A percentile compares a stretch with the other conserved stretches of the same genome.
Conservation (phyloP, 2,797 vertebrate genomes). For the Perodicticus potto region DNA sequence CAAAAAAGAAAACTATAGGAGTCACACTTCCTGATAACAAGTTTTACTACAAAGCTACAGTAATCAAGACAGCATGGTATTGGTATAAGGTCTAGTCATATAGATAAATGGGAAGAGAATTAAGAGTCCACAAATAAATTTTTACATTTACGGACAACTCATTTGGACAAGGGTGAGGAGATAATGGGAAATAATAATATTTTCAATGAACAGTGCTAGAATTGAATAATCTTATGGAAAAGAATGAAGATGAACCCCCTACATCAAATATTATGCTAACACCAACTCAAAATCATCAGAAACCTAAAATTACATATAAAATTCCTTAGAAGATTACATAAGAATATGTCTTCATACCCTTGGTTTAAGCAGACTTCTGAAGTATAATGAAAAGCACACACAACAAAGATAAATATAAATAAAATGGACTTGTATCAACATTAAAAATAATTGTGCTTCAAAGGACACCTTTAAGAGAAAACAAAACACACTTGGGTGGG, state of each 20-base stretch:
- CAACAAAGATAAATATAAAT: constrained; percentile 21
- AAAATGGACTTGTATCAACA: no score
- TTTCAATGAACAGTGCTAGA: neutral
- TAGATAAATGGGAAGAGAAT: neutral
- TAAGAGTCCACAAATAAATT: neutral
- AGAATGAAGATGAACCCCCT: neutral
- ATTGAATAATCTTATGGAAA: neutral
- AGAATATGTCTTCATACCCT: neutral
- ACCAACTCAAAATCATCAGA: neutral
- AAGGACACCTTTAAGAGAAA: neutral
- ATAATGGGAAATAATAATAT: neutral
- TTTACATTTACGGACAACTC: neutral
- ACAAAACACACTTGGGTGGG: neutral
- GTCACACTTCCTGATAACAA: neutral
- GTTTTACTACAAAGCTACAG: neutral
- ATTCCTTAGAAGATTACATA: neutral
- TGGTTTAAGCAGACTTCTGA: neutral
- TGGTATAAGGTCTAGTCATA: neutral
- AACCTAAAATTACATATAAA: neutral
- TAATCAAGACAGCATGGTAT: neutral
- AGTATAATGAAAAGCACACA: neutral
- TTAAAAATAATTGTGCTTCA: no score
- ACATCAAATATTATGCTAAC: neutral
- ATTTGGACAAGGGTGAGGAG: neutral
- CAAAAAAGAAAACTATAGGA: neutral